Evolutionary conservation across 2,797 vertebrate genomes (phyloP).

Genomic region (Enteromius mattozi): DNA sequence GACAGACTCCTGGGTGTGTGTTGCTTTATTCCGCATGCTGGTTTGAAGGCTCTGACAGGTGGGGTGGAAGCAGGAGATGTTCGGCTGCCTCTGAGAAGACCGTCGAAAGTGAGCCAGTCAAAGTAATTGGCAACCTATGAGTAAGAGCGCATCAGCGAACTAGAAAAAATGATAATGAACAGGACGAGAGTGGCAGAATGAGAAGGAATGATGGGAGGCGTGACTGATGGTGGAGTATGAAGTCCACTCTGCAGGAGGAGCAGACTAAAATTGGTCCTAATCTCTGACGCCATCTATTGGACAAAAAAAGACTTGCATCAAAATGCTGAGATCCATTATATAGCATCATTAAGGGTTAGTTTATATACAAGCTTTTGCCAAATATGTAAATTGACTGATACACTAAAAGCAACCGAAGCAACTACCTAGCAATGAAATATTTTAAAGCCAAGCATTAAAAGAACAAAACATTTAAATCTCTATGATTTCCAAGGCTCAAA

Average conservation of each 20-base stretch:
- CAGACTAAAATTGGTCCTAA: constrained; percentile 53
- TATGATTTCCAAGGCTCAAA: not conserved
- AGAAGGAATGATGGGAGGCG: not conserved
- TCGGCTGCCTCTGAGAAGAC: constrained; percentile 24
- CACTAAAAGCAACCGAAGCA: not conserved
- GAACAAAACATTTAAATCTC: not conserved
- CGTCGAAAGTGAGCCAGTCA: constrained; percentile 37
- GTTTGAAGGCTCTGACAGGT: constrained; percentile 43
- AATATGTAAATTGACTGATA: not conserved
- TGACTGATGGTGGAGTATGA: constrained; percentile 31
- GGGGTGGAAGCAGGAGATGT: constrained; percentile 3
- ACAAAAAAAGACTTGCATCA: constrained; percentile 53
- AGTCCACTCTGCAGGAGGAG: constrained; percentile 8
- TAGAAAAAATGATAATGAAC: constrained; percentile 33
- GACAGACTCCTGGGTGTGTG: constrained; percentile 6
- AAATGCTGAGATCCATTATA: not conserved
- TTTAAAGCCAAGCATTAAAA: not conserved
- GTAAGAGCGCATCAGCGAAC: constrained; percentile 26
- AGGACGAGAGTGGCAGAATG: not conserved
- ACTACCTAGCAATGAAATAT: not conserved
- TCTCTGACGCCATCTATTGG: constrained; percentile 75
- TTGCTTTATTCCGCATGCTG: constrained; percentile 16
- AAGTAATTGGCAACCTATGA: constrained; percentile 44
- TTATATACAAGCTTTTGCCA: not conserved
- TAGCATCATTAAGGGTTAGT: not conserved